phyloP scores from a whole-genome alignment of 2,888 invertebrate species.

The Cerastoderma edule region DNA sequence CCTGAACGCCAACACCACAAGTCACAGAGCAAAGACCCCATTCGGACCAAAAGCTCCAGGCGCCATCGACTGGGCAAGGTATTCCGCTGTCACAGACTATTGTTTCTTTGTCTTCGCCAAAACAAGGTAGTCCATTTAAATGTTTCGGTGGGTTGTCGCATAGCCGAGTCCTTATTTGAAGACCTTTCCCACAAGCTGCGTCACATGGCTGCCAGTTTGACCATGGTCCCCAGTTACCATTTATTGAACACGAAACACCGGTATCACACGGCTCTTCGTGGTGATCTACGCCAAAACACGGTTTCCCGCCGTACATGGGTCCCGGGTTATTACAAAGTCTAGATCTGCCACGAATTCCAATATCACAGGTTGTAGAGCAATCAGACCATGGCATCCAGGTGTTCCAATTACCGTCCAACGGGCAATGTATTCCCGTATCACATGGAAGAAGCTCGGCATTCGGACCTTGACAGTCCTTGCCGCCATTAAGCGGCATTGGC shows the following conservation, averaged over 20 bases:
- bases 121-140: slow-evolving; percentile 49
- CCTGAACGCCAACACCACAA: slow-evolving; percentile 37
- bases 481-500: slow-evolving; percentile 55
- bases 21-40: slow-evolving; percentile 45
- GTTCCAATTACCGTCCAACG: slow-evolving; percentile 51
- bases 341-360: slow-evolving; percentile 33
- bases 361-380: slow-evolving; percentile 51
- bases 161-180: slow-evolving; percentile 23
- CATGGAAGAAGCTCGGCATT: slow-evolving; percentile 33
- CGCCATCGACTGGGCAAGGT: slow-evolving; percentile 51
- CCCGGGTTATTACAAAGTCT: slow-evolving; percentile 51
- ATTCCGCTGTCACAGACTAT: slow-evolving; percentile 39
- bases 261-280: slow-evolving; percentile 40
- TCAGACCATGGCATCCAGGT: slow-evolving; percentile 36
- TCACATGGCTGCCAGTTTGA: slow-evolving; percentile 44
- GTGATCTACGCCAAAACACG: slow-evolving; percentile 32
- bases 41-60: slow-evolving; percentile 51
- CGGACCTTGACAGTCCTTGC: slow-evolving; percentile 43
- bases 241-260: slow-evolving; percentile 34
- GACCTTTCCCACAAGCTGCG: slow-evolving; percentile 45
- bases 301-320: slow-evolving; percentile 46
- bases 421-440: slow-evolving; percentile 43
- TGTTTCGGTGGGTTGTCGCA: slow-evolving; percentile 52
- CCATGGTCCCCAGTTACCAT: slow-evolving; percentile 57
- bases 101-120: slow-evolving; percentile 36